phyloP scores from a whole-genome alignment of 2,797 vertebrate species.

The Gobionotothen gibberifrons region DNA sequence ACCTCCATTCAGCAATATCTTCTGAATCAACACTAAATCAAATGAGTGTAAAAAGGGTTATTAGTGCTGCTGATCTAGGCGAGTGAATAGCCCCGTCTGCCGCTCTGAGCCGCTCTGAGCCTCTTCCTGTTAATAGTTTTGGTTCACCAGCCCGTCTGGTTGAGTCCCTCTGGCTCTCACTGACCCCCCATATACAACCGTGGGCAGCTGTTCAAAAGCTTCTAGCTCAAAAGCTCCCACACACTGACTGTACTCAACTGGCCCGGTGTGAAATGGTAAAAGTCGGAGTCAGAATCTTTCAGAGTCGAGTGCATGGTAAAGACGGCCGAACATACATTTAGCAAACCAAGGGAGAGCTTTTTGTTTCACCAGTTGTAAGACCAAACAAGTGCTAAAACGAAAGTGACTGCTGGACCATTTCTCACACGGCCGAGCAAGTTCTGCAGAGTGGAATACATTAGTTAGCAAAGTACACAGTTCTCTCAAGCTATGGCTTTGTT shows the following conservation, averaged over 20 bases:
- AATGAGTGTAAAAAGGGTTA: slow-evolving; percentile 1
- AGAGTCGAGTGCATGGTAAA: slow-evolving; percentile 33
- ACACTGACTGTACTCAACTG: slow-evolving; percentile 32
- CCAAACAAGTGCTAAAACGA: background rate
- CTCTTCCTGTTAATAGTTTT: slow-evolving; percentile 52
- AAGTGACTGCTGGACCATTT: slow-evolving; percentile 18
- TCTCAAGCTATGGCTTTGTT: slow-evolving; percentile 5
- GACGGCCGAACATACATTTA: slow-evolving; percentile 13
- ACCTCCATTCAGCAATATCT: slow-evolving; percentile 16
- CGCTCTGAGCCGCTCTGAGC: slow-evolving; percentile 37
- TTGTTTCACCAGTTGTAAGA: background rate
- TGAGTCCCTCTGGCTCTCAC: slow-evolving; percentile 38
- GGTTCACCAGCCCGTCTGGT: slow-evolving; percentile 56
- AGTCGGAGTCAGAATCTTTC: slow-evolving; percentile 11
- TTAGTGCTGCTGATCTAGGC: slow-evolving; percentile 13
- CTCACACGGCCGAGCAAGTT: slow-evolving; percentile 4
- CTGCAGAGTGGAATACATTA: slow-evolving; percentile 19
- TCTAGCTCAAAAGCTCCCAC: slow-evolving; percentile 34
- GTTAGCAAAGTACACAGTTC: background rate
- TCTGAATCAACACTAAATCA: slow-evolving; percentile 5
- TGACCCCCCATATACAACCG: slow-evolving; percentile 29
- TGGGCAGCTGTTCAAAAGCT: slow-evolving; percentile 46
- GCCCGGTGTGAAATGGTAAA: slow-evolving; percentile 21
- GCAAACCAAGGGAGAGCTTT: slow-evolving; percentile 6
- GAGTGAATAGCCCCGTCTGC: slow-evolving; percentile 17